These are phyloP conservation scores for Trachythela sp. DNA, from an alignment of 64 coral and sea anemone genomes.

Conservation along the genomic window DNA sequence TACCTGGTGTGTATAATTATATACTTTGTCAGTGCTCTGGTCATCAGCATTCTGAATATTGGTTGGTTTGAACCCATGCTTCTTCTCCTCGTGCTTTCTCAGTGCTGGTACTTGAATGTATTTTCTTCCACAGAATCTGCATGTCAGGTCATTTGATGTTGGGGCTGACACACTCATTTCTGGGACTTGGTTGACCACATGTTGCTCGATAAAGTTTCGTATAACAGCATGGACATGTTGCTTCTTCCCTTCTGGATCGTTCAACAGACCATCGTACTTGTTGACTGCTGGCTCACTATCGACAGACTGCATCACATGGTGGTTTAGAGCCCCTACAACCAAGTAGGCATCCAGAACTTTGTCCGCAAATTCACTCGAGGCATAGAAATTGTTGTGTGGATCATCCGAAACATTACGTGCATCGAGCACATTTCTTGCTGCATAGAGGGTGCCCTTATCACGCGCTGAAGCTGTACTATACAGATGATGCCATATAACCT, in stretches of 20 bases:
- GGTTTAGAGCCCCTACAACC: conserved; percentile 40
- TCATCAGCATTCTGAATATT: background rate
- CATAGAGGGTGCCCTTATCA: conserved; percentile 55
- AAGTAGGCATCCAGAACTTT: conserved; percentile 57
- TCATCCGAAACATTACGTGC: conserved; percentile 53
- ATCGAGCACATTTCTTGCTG: conserved; percentile 42
- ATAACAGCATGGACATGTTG: conserved; percentile 9
- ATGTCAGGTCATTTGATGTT: conserved; percentile 34
- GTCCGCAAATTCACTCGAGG: conserved; percentile 44
- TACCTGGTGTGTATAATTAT: conserved; percentile 57
- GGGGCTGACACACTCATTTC: conserved; percentile 30
- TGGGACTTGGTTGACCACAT: conserved; percentile 40
- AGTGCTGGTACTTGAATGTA: conserved; percentile 16
- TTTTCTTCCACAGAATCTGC: conserved; percentile 28
- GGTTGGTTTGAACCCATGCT: conserved; percentile 11
- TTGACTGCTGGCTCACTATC: conserved; percentile 31
- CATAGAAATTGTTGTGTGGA: conserved; percentile 54
- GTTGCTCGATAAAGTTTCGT: conserved; percentile 25
- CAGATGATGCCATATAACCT: conserved; percentile 62
- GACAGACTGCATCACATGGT: conserved; percentile 43
- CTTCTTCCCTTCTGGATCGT: conserved; percentile 20
- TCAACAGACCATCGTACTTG: background rate
- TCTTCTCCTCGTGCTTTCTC: conserved; percentile 42
- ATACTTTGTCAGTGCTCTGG: conserved; percentile 1
- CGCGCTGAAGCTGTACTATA: conserved; percentile 42